These are phyloP conservation scores for Dynastes tityus DNA, from an alignment of 2,888 invertebrate genomes.

Conservation along the genomic window DNA sequence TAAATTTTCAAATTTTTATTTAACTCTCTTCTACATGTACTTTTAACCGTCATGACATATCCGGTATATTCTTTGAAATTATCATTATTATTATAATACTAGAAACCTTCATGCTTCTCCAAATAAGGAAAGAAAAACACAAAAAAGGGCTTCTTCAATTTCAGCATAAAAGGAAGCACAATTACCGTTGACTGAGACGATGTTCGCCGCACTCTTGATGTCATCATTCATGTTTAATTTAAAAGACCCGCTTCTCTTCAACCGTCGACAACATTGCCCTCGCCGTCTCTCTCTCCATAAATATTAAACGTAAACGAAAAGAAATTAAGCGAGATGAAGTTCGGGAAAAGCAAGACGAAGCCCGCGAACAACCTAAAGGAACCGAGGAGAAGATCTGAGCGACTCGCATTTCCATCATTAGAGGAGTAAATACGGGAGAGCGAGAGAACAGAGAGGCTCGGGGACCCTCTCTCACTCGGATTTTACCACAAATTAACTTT, in stretches of 20 bases:
- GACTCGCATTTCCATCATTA: slow-evolving; percentile 67
- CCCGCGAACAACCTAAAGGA: neutral
- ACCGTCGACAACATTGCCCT: too few relatives aligned
- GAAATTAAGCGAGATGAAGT: slow-evolving; percentile 57
- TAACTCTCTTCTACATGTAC: too few relatives aligned
- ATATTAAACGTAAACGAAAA: slow-evolving; percentile 64
- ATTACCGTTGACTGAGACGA: neutral
- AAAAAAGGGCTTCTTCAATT: too few relatives aligned
- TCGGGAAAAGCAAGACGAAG: slow-evolving; percentile 15
- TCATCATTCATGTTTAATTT: slow-evolving; percentile 58
- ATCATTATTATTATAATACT: too few relatives aligned
- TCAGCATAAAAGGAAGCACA: neutral
- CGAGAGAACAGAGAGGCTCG: neutral
- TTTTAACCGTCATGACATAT: too few relatives aligned
- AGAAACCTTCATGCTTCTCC: too few relatives aligned
- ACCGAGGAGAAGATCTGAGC: slow-evolving; percentile 1
- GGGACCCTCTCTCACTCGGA: slow-evolving; percentile 64
- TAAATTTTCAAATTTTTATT: too few relatives aligned
- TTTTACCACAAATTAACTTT: slow-evolving; percentile 72
- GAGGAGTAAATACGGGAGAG: slow-evolving; percentile 65
- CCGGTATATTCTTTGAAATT: too few relatives aligned
- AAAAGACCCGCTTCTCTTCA: slow-evolving; percentile 55
- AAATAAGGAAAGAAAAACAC: too few relatives aligned
- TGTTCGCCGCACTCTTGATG: too few relatives aligned
- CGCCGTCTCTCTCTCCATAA: slow-evolving; percentile 58